Evolutionary conservation across 2,888 invertebrate genomes (phyloP).

Genomic region (Meteorus colon): DNA sequence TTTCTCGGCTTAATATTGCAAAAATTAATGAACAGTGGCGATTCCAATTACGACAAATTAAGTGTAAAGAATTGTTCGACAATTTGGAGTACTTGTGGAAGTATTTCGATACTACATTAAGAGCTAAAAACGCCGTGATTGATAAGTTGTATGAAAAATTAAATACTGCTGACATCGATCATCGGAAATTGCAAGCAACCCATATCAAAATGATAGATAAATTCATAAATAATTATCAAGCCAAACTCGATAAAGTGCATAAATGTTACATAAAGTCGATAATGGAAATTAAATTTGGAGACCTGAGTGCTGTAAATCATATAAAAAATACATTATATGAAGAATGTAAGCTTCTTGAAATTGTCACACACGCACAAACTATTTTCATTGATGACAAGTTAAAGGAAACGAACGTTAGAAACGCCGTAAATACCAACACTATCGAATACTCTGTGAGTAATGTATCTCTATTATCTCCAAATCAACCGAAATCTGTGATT

Average conservation of each 20-base stretch:
- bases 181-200: constrained; percentile 81
- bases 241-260: constrained; percentile 77
- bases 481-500: background rate
- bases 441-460: constrained; percentile 62
- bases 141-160: constrained; percentile 79
- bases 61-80: constrained; percentile 83
- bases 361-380: constrained; percentile 78
- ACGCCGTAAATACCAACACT: constrained; percentile 61
- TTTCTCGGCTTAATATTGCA: constrained; percentile 84
- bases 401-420: constrained; percentile 57
- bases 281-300: constrained; percentile 73
- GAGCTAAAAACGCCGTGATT: constrained; percentile 81
- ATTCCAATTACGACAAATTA: constrained; percentile 82
- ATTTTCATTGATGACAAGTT: constrained; percentile 62
- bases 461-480: constrained; percentile 12
- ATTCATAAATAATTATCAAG: constrained; percentile 80
- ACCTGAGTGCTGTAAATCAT: constrained; percentile 76
- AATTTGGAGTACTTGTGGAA: constrained; percentile 80
- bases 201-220: constrained; percentile 83
- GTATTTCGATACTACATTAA: constrained; percentile 79
- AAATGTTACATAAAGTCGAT: constrained; percentile 76
- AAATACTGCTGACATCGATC: constrained; percentile 83
- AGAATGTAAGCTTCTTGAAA: constrained; percentile 77
- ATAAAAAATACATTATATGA: constrained; percentile 75
- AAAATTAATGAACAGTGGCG: constrained; percentile 92